Evolutionary conservation across 2,113 vertebrate species (phyloP).

Genomic region (Apistogramma diplotaenia): DNA sequence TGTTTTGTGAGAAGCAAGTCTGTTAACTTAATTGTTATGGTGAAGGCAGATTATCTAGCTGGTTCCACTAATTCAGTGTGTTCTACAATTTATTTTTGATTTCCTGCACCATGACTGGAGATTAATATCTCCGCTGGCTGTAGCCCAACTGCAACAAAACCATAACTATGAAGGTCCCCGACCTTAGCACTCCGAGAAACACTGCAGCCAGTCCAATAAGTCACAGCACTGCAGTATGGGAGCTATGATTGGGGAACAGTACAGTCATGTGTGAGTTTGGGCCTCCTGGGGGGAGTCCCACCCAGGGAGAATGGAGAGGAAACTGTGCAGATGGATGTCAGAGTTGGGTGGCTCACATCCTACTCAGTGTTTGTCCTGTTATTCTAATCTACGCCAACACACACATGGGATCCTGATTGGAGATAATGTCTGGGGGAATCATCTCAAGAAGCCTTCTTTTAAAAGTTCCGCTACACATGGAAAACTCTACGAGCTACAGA

Average conservation of each 20-base stretch:
- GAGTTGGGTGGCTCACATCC: conserved; percentile 48
- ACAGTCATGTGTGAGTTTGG: conserved; percentile 55
- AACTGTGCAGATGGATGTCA: conserved; percentile 66
- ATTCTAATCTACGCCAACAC: conserved; percentile 45
- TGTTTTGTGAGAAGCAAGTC: conserved; percentile 54
- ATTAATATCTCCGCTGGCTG: conserved; percentile 68
- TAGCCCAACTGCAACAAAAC: conserved; percentile 73
- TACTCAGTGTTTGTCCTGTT: conserved; percentile 53
- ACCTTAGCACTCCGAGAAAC: conserved; percentile 60
- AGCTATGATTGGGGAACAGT: conserved; percentile 52
- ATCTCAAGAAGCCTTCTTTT: neutral
- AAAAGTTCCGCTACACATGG: neutral
- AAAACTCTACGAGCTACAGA: neutral
- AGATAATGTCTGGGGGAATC: conserved; percentile 22
- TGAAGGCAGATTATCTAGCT: conserved; percentile 49
- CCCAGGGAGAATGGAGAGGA: conserved; percentile 70
- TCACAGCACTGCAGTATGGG: conserved; percentile 11
- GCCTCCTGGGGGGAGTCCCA: conserved; percentile 56
- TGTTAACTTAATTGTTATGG: conserved; percentile 36
- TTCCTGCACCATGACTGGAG: conserved; percentile 67
- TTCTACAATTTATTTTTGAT: conserved; percentile 70
- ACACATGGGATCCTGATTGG: conserved; percentile 5
- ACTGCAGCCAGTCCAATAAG: conserved; percentile 24
- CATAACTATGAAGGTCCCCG: conserved; percentile 35
- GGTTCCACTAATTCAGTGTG: conserved; percentile 67